phyloP scores from a whole-genome alignment of 2,797 vertebrate species.

The Poliocrania exsul region DNA sequence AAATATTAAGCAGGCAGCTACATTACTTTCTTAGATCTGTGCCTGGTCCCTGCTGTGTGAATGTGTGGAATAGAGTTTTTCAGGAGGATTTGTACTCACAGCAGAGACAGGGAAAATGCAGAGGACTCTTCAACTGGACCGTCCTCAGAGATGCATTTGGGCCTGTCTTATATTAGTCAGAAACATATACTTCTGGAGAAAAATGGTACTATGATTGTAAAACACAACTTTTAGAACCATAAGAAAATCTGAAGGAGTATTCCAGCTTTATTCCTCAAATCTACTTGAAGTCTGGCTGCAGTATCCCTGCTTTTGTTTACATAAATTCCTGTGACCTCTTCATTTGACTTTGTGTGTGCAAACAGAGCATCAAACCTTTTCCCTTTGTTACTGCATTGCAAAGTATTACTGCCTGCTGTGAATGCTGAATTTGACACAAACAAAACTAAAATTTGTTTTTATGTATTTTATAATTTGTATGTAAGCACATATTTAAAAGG shows the following conservation, averaged over 20 bases:
- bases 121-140: not conserved
- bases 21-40: not conserved
- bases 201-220: not conserved
- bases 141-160: not conserved
- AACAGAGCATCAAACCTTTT: not conserved
- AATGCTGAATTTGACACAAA: not conserved
- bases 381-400: not conserved
- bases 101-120: not conserved
- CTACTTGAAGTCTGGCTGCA: not conserved
- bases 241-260: not conserved
- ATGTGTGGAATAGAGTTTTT: not conserved
- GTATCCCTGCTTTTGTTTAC: not conserved
- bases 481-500: not conserved
- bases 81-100: not conserved
- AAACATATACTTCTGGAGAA: not conserved
- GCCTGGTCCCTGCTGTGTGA: not conserved
- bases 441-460: not conserved
- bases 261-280: not conserved
- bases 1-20: not conserved
- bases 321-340: not conserved
- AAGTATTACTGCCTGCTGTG: not conserved
- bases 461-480: not conserved
- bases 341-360: not conserved
- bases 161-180: not conserved
- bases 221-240: not conserved